A percentile compares a stretch with the other conserved stretches of the same genome.
phyloP scores from a whole-genome alignment of 2,113 vertebrate genomes.

The Vimba vimba region DNA sequence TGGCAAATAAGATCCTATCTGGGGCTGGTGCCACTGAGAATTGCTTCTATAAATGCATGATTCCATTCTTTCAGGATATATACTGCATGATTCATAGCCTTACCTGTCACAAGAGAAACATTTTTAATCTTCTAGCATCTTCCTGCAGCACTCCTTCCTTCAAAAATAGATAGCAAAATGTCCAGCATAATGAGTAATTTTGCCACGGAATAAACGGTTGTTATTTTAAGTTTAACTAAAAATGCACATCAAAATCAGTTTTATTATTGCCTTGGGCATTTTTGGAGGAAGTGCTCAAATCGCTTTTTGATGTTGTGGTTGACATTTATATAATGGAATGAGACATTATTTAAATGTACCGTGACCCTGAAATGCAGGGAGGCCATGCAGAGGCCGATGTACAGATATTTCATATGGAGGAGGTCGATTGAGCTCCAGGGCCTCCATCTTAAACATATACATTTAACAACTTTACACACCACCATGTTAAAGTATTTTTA shows the following conservation, averaged over 20 bases:
- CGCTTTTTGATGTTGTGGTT: slow-evolving; percentile 36
- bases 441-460: background rate
- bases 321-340: slow-evolving; percentile 46
- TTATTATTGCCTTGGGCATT: slow-evolving; percentile 34
- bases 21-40: slow-evolving; percentile 39
- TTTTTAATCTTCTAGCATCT: slow-evolving; percentile 59
- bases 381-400: slow-evolving; percentile 15
- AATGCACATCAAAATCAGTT: slow-evolving; percentile 41
- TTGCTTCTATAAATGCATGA: slow-evolving; percentile 61
- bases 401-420: slow-evolving; percentile 44
- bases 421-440: slow-evolving; percentile 29
- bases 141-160: slow-evolving; percentile 22
- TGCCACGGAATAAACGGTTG: slow-evolving; percentile 4
- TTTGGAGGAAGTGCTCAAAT: slow-evolving; percentile 34
- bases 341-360: slow-evolving; percentile 35
- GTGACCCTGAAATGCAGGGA: slow-evolving; percentile 19
- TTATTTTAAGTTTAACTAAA: slow-evolving; percentile 44
- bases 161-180: background rate
- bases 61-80: slow-evolving; percentile 61
- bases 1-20: slow-evolving; percentile 49
- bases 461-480: slow-evolving; percentile 1
- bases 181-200: background rate
- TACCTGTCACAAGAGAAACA: slow-evolving; percentile 60
- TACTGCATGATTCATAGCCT: slow-evolving; percentile 56
- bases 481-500: background rate